Evolutionary conservation across 2,888 invertebrate genomes (phyloP), one percentile per base, ranked within the genome.

Genomic region (Agrochola lychnidis): DNA sequence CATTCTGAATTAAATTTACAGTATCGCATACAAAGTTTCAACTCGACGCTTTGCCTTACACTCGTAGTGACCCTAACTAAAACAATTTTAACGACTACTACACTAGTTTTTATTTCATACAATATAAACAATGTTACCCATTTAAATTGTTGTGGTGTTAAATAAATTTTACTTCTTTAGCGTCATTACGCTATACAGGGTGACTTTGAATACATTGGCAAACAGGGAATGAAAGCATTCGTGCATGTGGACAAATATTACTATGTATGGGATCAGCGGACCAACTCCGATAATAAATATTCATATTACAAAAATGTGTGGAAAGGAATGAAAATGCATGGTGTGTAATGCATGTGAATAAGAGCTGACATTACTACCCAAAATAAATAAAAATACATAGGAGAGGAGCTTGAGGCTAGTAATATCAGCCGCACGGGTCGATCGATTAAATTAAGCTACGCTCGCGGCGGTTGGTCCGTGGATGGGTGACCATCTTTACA

Each of bases 71-170:
- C 70, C 66, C 62, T 22, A 68, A 59, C 77, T 81, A 22, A 45
- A 81, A 84, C 82, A 71, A 81, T 84, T 83, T 73, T 73, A 83
- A 84, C 62, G 72, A 77, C 70, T 45, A n/a, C 14, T 57, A 63
- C 70, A 74, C 45, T 72, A 30, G 76, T 72, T 84, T 81, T 78
- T 77, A 83, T 70, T 71, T 25, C n/a, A 40, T 57, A 30, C 56
- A 45, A 51, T 36, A 61, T 63, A 76, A 42, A 79, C 81, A 67
- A 51, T 62, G 76, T 51, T n/a, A 16, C 25, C 16, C 48, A 51
- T 76, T 81, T 57, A 81, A 61, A 76, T 42, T 45, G 40, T 62
- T 62, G 61, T 62, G 48, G 30, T 62, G 22, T 75, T 80, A 16
- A 30, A 78, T 73, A 78, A 53, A 81, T 48, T 53, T 4, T 30